These are phyloP conservation scores for Achatina immaculata DNA, from an alignment of 1,140 invertebrate species.

Conservation along the genomic window DNA sequence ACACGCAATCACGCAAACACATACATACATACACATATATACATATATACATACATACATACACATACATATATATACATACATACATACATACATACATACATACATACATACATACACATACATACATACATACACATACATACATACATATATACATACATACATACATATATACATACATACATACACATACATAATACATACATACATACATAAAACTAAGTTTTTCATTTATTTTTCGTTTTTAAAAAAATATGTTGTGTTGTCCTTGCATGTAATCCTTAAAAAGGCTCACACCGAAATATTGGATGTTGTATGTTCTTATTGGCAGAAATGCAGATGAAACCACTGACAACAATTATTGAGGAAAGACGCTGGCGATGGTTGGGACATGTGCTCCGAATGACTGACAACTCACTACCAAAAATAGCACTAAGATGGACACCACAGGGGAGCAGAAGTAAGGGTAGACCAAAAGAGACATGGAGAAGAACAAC, in stretches of 20 bases:
- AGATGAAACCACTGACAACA: too few relatives aligned
- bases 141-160: constrained; percentile 14
- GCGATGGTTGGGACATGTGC: too few relatives aligned
- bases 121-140: constrained; percentile 14
- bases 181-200: constrained; percentile 15
- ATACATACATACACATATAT: neutral
- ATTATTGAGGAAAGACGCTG: too few relatives aligned
- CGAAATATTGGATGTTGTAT: too few relatives aligned
- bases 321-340: too few relatives aligned
- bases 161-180: constrained; percentile 14
- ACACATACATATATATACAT: neutral
- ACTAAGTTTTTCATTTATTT: neutral
- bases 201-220: constrained; percentile 2
- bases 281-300: too few relatives aligned
- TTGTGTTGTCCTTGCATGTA: too few relatives aligned
- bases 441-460: too few relatives aligned
- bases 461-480: too few relatives aligned
- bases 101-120: constrained; percentile 14
- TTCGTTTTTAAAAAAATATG: neutral
- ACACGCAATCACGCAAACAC: neutral
- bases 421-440: too few relatives aligned
- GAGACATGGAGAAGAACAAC: too few relatives aligned
- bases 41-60: neutral
- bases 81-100: constrained; percentile 14
- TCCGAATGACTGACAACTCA: too few relatives aligned